These are phyloP conservation scores for Cataglyphis hispanica DNA, from an alignment of 1,140 invertebrate species.

Conservation along the genomic window DNA sequence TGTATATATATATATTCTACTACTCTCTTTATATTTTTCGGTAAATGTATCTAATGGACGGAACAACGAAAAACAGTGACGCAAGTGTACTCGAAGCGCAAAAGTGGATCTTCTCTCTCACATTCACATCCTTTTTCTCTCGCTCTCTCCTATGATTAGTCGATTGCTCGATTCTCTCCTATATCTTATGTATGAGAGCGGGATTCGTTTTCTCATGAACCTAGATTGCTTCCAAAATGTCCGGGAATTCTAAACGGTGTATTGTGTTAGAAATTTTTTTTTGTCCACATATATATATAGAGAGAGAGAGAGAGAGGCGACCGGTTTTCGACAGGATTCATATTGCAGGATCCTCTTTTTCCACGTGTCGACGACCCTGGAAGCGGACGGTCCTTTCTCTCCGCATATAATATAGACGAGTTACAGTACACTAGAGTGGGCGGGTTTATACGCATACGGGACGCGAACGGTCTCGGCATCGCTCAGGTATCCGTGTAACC, in stretches of 20 bases:
- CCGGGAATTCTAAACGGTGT: neutral
- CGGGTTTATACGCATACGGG: constrained; percentile 1
- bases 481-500: constrained; percentile 31
- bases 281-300: neutral
- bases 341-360: constrained; percentile 20
- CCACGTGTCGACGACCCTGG: constrained; percentile 11
- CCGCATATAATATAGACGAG: constrained; percentile 20
- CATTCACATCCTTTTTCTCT: no score
- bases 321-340: constrained; percentile 27
- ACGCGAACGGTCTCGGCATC: neutral
- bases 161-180: constrained; percentile 29
- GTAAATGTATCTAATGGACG: constrained; percentile 39
- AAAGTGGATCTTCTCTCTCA: neutral
- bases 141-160: neutral
- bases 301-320: neutral
- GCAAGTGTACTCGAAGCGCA: neutral
- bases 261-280: neutral
- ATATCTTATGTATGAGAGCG: neutral
- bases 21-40: constrained; percentile 50
- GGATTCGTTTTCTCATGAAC: constrained; percentile 26
- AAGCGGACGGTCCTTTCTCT: neutral
- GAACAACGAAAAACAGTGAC: constrained; percentile 8
- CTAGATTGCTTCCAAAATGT: constrained; percentile 5
- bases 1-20: neutral
- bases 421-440: neutral